Base-by-base conservation (phyloP, 1,140 invertebrate genomes). In the Sarcophaga peregrina region DNA sequence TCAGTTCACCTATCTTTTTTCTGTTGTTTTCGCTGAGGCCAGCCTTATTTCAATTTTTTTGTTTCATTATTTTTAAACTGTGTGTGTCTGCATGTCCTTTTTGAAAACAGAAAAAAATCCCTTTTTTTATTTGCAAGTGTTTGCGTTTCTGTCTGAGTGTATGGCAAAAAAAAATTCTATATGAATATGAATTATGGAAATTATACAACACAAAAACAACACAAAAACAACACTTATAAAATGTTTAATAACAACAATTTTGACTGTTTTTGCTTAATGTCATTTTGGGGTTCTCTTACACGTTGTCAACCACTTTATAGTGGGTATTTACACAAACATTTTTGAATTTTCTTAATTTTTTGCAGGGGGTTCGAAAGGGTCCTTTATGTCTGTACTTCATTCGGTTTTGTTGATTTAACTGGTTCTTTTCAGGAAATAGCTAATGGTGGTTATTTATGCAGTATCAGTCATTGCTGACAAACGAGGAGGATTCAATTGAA, bases 151-250 rank as follows among this genome's bases (percentile, higher is more conserved):
- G 73, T 75, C 9, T 75, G 73, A 25, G 11, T 72, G 48, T 73
- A 68, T 62, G 83, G 84, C n/a, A 86, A 85, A 72, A 25, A 72
- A 25, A 46, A 83, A 82, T 76, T 86, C 85, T 87, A 85, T 87
- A 88, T 88, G 87, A 87, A 88, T 88, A 88, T 88, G 87, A 88
- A 88, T 88, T 88, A 88, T 88, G 87, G 87, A 88, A 88, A 88
- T 88, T 86, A 85, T 86, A 86, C 82, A 52, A 80, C 47, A 72
- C 62, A 50, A 72, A 50, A 50, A 86, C 82, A 52, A 80, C 47
- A 72, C 62, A 50, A 72, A 50, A 50, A 50, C 81, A 72, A 50
- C 81, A 82, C 58, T 50, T 62, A 82, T 11, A 82, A 82, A 46
- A 72, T 82, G 54, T 72, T 17, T 58, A 72, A 68, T 50, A 25